Evolutionary conservation across 2,113 vertebrate species (phyloP), one percentile per base, ranked within the genome.

Genomic region (Amphiprion percula): DNA sequence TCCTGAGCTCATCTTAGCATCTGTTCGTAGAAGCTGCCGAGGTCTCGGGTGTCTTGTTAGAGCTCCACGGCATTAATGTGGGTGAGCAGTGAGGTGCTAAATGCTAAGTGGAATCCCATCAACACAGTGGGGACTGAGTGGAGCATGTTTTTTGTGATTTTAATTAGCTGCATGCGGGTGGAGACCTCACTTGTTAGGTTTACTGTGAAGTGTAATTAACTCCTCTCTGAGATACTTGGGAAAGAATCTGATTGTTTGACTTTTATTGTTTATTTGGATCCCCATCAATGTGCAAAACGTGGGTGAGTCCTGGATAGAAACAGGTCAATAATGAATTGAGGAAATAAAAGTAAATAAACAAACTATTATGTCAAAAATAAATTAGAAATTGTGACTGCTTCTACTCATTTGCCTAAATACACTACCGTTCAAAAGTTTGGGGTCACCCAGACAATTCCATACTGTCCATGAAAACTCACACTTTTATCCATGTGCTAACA

Each of bases 41-140:
- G 15, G 65, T 37, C 83, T 68, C 77, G 30, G 60, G 80, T 55
- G 82, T 63, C 74, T 83, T 46, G 66, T 89, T 85, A 79, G 68
- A 59, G 61, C 47, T 26, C 33, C 33, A 47, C 64, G 71, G 59
- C 28, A 21, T 78, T 76, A 75, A 79, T 68, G 47, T 26, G n/a
- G 47, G 33, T 19, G 15, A 64, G 56, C 39, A 30, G 55, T 9
- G 50, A 74, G 58, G 67, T 50, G 73, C 28, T 74, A 67, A 74
- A 71, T 4, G 17, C 53, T 24, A 52, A 62, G 24, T n/a, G 26
- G 33, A 67, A 55, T 58, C 55, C 33, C 33, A 19, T 24, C 56
- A 66, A 50, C 46, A 44, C 24, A 66, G 16, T 53, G 47, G 68
- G 56, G 68, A 62, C 39, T 30, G 24, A 16, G 39, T 55, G 28